Evolutionary conservation across 2,797 vertebrate species (phyloP).

Genomic region (Acanthornis magna): DNA sequence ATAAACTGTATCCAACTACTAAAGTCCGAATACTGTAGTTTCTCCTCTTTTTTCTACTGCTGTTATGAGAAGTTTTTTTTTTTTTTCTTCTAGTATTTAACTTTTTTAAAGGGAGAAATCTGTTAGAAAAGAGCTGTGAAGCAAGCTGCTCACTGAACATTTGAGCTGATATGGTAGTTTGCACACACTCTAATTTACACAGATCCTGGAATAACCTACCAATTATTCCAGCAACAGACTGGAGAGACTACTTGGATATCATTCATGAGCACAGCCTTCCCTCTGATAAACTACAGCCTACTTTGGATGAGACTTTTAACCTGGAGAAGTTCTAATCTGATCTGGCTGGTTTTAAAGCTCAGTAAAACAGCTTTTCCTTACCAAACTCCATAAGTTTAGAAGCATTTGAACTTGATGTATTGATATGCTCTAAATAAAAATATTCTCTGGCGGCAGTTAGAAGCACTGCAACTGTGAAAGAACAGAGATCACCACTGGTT

Average conservation of each 20-base stretch:
- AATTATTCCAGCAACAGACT: neutral
- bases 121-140: neutral
- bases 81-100: neutral
- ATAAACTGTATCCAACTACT: neutral
- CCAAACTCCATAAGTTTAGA: neutral
- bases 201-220: constrained; percentile 14
- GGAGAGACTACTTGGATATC: neutral
- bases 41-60: neutral
- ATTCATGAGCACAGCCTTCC: neutral
- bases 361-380: neutral
- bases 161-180: neutral
- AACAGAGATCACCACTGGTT: neutral
- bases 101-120: neutral
- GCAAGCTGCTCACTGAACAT: neutral
- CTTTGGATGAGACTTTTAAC: neutral
- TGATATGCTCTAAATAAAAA: neutral
- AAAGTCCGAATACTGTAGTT: neutral
- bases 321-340: neutral
- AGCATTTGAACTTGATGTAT: neutral
- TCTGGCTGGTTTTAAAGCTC: neutral
- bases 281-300: neutral
- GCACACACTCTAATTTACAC: neutral
- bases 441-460: neutral
- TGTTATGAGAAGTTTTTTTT: neutral
- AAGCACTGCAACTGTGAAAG: neutral